phyloP scores from a whole-genome alignment of 2,888 invertebrate species.

The Eilema sororculum region DNA sequence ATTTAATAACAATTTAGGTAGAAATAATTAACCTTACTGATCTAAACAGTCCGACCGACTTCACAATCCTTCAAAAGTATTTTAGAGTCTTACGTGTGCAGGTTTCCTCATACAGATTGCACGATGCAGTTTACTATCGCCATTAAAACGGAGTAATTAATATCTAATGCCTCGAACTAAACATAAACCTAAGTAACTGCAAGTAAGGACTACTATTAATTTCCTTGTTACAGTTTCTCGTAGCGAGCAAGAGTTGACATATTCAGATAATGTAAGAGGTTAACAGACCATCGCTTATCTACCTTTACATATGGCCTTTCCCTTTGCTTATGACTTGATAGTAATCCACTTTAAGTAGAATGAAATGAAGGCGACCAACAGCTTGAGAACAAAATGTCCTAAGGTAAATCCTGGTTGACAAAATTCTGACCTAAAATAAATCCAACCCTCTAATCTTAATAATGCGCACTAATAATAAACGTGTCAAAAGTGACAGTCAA shows the following conservation, averaged over 20 bases:
- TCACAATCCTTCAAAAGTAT: background rate
- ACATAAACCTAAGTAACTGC: background rate
- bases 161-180: background rate
- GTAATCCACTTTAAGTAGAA: background rate
- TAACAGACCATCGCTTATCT: slow-evolving; percentile 25
- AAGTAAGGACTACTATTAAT: background rate
- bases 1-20: background rate
- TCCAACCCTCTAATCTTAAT: background rate
- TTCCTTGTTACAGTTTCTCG: background rate
- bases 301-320: slow-evolving; percentile 15
- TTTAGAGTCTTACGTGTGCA: background rate
- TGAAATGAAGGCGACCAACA: background rate
- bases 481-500: background rate
- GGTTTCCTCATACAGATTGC: background rate
- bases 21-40: background rate
- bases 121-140: background rate
- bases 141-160: background rate
- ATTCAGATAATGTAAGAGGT: slow-evolving; percentile 16
- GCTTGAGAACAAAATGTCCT: background rate
- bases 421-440: background rate
- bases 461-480: background rate
- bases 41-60: background rate
- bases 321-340: slow-evolving; percentile 8
- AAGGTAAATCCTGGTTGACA: background rate
- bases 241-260: slow-evolving; percentile 16